phyloP scores from a whole-genome alignment of 2,797 vertebrate species.

The Lepilemur ruficaudatus region DNA sequence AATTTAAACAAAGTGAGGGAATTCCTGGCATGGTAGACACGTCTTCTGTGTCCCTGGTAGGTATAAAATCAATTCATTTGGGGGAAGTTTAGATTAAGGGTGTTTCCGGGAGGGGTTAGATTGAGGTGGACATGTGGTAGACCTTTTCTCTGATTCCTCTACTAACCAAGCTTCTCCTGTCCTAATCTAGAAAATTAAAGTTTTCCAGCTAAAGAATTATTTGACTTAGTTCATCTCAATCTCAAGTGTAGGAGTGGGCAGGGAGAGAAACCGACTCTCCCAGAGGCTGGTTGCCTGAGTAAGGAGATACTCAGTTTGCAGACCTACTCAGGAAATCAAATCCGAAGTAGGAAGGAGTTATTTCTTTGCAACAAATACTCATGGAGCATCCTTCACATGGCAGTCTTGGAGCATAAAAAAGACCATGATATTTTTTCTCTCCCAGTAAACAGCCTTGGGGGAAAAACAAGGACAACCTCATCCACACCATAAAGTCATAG shows the following conservation, averaged over 20 bases:
- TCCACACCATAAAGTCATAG: fast-evolving
- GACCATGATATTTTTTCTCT: neutral
- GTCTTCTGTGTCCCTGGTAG: neutral
- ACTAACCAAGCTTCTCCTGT: neutral
- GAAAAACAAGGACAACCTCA: neutral
- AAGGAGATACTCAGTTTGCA: neutral
- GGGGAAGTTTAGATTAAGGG: neutral
- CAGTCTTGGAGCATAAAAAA: neutral
- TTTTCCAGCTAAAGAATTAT: neutral
- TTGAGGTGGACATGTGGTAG: neutral
- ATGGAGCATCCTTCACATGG: neutral
- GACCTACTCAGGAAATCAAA: neutral
- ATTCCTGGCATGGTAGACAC: neutral
- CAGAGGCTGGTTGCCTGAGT: neutral
- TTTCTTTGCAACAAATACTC: neutral
- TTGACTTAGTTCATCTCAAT: neutral
- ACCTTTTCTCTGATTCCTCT: neutral
- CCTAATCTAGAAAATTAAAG: neutral
- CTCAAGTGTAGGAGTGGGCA: neutral
- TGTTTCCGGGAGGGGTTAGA: neutral
- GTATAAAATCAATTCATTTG: neutral
- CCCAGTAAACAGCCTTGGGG: neutral
- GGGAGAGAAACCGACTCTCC: neutral
- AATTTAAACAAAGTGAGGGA: neutral
- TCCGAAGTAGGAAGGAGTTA: neutral